A percentile compares a stretch with the other conserved stretches of the same genome.
These are phyloP conservation scores for Calliopsis andreniformis DNA, from an alignment of 1,140 invertebrate species.

Conservation along the genomic window DNA sequence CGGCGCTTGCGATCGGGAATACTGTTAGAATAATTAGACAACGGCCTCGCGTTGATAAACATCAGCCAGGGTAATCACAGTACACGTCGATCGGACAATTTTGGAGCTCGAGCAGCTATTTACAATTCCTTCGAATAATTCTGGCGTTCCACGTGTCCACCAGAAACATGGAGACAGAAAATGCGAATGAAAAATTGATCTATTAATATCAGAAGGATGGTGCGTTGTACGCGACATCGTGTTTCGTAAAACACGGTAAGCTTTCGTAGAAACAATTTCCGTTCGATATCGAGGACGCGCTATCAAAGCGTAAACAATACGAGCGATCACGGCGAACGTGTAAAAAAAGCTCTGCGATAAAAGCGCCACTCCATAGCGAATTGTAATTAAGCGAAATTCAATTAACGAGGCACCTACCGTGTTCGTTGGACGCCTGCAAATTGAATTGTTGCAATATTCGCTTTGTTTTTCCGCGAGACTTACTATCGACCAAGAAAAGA, in stretches of 20 bases:
- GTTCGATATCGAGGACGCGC: too few species aligned
- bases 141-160: too few species aligned
- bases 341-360: slow-evolving; percentile 35
- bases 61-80: slow-evolving; percentile 20
- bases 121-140: not conserved
- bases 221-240: too few species aligned
- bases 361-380: slow-evolving; percentile 67
- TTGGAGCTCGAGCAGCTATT: not conserved
- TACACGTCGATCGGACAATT: not conserved
- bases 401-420: slow-evolving; percentile 69
- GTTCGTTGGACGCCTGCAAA: slow-evolving; percentile 24
- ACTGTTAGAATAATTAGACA: slow-evolving; percentile 61
- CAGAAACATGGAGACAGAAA: too few species aligned
- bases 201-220: too few species aligned
- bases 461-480: too few species aligned
- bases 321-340: slow-evolving; percentile 48
- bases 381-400: slow-evolving; percentile 69
- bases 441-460: slow-evolving; percentile 14
- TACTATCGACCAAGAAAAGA: not conserved
- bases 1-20: slow-evolving; percentile 41
- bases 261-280: not conserved
- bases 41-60: slow-evolving; percentile 42
- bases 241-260: not conserved
- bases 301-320: not conserved
- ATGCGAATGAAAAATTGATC: not conserved